A percentile compares a stretch with the other conserved stretches of the same genome.
Evolutionary conservation across 2,797 vertebrate genomes (phyloP).

Genomic region (Diplodus sargus): DNA sequence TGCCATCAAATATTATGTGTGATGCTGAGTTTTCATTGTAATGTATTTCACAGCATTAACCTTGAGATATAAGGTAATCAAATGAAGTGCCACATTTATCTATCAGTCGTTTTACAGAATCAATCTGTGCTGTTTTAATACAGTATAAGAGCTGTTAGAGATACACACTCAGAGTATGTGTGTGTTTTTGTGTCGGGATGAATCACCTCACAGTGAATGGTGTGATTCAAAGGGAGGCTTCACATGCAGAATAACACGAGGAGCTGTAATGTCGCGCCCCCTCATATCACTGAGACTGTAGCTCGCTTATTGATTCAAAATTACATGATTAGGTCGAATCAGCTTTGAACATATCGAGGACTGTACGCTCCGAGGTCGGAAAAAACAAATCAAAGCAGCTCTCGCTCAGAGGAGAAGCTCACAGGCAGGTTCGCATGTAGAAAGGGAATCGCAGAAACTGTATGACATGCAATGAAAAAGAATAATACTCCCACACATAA

Average conservation of each 20-base stretch:
- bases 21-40: too few relatives aligned
- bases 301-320: not conserved
- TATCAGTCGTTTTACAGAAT: not conserved
- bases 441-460: not conserved
- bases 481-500: not conserved
- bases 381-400: slow-evolving; percentile 10
- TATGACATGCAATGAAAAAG: not conserved
- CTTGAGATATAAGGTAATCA: too few relatives aligned
- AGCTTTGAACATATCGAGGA: not conserved
- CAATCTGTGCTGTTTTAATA: not conserved
- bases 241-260: not conserved
- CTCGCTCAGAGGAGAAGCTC: not conserved
- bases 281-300: not conserved
- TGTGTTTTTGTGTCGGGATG: not conserved
- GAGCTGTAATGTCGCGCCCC: not conserved
- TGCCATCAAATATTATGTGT: not conserved
- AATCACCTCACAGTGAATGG: not conserved
- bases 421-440: not conserved
- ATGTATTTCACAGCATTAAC: too few relatives aligned
- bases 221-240: not conserved
- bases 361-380: not conserved
- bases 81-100: too few relatives aligned
- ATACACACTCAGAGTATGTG: not conserved
- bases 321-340: slow-evolving; percentile 1
- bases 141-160: not conserved